These are phyloP conservation scores for Drosophila guanche DNA, from an alignment of 1,140 invertebrate genomes.

Conservation along the genomic window DNA sequence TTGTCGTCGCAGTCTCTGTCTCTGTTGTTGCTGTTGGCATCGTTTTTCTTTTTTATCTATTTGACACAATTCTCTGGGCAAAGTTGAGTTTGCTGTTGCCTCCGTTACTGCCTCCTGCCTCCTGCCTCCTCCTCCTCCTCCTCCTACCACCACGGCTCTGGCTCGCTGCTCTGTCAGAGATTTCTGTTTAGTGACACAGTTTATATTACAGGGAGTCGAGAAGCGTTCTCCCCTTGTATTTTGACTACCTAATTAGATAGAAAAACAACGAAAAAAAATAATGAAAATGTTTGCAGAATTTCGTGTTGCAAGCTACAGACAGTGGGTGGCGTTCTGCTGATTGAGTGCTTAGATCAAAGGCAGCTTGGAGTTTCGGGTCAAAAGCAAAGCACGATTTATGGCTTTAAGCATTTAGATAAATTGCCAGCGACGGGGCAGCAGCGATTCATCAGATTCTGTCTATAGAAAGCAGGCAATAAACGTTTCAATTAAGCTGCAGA, in stretches of 20 bases:
- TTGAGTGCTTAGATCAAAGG: slow-evolving; percentile 28
- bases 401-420: slow-evolving; percentile 38
- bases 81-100: slow-evolving; percentile 58
- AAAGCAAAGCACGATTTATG: slow-evolving; percentile 14
- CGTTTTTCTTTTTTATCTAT: slow-evolving; percentile 74
- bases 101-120: background rate
- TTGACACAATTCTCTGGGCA: slow-evolving; percentile 79
- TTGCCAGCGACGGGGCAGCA: slow-evolving; percentile 23
- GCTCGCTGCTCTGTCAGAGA: slow-evolving; percentile 32
- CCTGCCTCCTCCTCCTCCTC: too few relatives aligned
- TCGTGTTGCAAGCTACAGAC: background rate
- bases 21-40: slow-evolving; percentile 44
- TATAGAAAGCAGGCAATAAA: slow-evolving; percentile 39
- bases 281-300: slow-evolving; percentile 1
- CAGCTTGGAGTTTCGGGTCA: too few relatives aligned
- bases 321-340: slow-evolving; percentile 22
- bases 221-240: slow-evolving; percentile 51
- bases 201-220: slow-evolving; percentile 58
- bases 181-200: slow-evolving; percentile 80
- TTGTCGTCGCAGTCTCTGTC: slow-evolving; percentile 1
- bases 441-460: slow-evolving; percentile 22
- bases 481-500: slow-evolving; percentile 54
- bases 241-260: slow-evolving; percentile 80
- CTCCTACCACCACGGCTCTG: background rate
- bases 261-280: slow-evolving; percentile 34